Base-by-base conservation (phyloP, 1,140 invertebrate genomes). In the Drosophila setifemur region DNA sequence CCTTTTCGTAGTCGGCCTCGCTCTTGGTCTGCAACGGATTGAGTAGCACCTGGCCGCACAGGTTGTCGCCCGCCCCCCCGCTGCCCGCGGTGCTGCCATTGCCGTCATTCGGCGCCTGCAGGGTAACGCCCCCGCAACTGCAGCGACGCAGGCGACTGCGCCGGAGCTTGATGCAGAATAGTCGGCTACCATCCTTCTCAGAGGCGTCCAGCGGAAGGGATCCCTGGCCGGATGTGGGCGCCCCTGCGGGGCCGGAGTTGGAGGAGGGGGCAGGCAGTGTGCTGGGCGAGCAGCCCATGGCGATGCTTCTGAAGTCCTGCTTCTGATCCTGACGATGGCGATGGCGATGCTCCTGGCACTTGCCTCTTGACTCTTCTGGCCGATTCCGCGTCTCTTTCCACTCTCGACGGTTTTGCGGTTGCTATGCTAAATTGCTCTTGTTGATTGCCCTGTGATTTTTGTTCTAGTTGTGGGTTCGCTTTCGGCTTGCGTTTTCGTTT, bases 1-100 rank as follows among this genome's bases (percentile, higher is more conserved):
- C 89, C 82, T 90, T 90, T 50, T 90, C 89, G 73, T 89, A 90
- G 67, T 90, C 89, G n/a, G 86, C 68, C 68, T 90, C 89, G 61
- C 69, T 89, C 49, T 90, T 90, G 53, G 58, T 77, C 40, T 90
- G 88, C 43, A 76, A 39, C 8, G 89, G 89, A 85, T 90, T 90
- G 14, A 90, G 66, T 14, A 90, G 72, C 49, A 82, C 74, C 72
- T 90, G 89, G 70, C 86, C 88, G 77, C 88, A 90, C 57, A 85
- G 72, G 47, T 88, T 88, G 25, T 87, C 83, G 11, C 60, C 61
- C 18, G 54, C 16, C 9, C 45, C 16, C 9, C 45, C 54, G 45
- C 54, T 57, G 33, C 88, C 88, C 12, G 53, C 63, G 29, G 75
- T 74, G 66, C 88, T 87, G 35, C 88, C 82, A 1, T 82, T 89